Percentiles rank a stretch among this genome's conserved stretches.
These are phyloP conservation scores for Phrynocephalus vlangalii DNA, from an alignment of 2,797 vertebrate species.

Conservation along the genomic window DNA sequence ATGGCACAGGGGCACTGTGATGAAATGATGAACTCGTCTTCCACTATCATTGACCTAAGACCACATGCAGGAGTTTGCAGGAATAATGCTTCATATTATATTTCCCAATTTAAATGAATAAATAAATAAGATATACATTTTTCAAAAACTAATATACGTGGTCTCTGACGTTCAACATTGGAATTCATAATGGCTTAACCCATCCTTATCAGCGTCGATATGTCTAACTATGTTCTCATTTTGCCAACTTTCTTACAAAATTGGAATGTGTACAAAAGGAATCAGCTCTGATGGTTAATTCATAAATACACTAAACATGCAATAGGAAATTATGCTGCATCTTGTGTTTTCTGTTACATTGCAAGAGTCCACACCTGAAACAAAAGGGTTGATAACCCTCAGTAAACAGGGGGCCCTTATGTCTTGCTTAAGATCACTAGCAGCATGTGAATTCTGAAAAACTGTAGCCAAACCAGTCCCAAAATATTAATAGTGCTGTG, in stretches of 20 bases:
- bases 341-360: not conserved
- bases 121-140: no score
- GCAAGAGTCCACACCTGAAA: not conserved
- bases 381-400: not conserved
- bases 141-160: no score
- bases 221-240: no score
- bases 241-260: no score
- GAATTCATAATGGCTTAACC: no score
- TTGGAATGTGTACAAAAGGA: no score
- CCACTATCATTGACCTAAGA: not conserved
- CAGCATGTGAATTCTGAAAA: not conserved
- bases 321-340: not conserved
- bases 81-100: not conserved
- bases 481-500: slow-evolving; percentile 3
- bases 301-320: no score
- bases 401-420: not conserved
- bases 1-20: slow-evolving; percentile 6
- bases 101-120: no score
- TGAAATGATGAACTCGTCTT: not conserved
- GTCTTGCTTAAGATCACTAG: not conserved
- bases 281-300: no score
- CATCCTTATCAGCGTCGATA: no score
- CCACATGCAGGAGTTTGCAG: not conserved
- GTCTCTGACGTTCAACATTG: no score
- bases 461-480: not conserved